Percentiles rank a stretch among this genome's conserved stretches.
Evolutionary conservation across 2,888 invertebrate species (phyloP).

Genomic region (Hyppa rectilinea): DNA sequence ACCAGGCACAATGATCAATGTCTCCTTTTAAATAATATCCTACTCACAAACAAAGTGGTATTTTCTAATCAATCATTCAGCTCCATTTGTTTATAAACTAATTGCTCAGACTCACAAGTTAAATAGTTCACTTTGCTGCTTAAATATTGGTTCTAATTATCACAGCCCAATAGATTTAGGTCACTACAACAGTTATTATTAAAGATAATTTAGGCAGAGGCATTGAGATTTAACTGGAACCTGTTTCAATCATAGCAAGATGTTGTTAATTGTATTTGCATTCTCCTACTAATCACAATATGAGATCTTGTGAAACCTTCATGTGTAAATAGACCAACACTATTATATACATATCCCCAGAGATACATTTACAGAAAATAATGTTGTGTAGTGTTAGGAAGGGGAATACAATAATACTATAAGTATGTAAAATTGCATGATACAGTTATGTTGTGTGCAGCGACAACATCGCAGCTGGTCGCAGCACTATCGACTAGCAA

Average conservation of each 20-base stretch:
- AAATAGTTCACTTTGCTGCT: conserved; percentile 9
- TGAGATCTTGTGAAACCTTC: conserved; percentile 16
- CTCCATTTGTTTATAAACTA: conserved; percentile 2
- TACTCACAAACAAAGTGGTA: neutral
- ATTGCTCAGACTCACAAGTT: neutral
- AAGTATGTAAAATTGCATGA: conserved; percentile 28
- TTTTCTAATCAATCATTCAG: conserved; percentile 3
- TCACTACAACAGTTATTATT: neutral
- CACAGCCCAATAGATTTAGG: conserved; percentile 20
- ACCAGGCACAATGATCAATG: neutral
- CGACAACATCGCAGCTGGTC: conserved; percentile 36
- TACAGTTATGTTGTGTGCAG: conserved; percentile 34
- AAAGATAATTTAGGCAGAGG: conserved; percentile 14
- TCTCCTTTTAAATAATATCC: neutral
- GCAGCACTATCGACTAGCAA: conserved; percentile 37
- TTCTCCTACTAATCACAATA: conserved; percentile 31
- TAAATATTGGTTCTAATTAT: conserved; percentile 14
- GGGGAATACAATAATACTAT: conserved; percentile 27
- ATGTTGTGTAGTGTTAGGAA: conserved; percentile 7
- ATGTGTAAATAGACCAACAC: conserved; percentile 22
- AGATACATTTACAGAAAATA: neutral
- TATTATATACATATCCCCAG: too few species aligned
- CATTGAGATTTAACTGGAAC: conserved; percentile 6
- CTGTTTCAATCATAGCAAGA: conserved; percentile 10
- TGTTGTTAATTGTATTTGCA: conserved; percentile 34